A percentile compares a stretch with the other conserved stretches of the same genome.
Conservation (phyloP, 2,113 vertebrate genomes). For the human region GRCh38 chr2:61639001-61639500, state of each 20-base stretch:
- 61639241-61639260: constrained; percentile 47
- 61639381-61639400: background rate
- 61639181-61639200: background rate
- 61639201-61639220: background rate
- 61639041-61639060: background rate
- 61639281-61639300: constrained; percentile 24
- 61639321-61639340: background rate
- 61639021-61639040: background rate
- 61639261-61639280: constrained; percentile 7
- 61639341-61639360: constrained; percentile 52
- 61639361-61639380: background rate
- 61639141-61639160: background rate
- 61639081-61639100: background rate
- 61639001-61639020: background rate
- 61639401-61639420: background rate
- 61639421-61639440: background rate
- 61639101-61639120: background rate
- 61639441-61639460: background rate
- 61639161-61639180: constrained; percentile 29
- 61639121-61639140: background rate
- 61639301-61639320: constrained; percentile 32
- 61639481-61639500: background rate
- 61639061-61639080: background rate
- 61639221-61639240: background rate
- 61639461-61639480: background rate